phyloP scores from a whole-genome alignment of 2,113 vertebrate species.

The Pelobates fuscus region DNA sequence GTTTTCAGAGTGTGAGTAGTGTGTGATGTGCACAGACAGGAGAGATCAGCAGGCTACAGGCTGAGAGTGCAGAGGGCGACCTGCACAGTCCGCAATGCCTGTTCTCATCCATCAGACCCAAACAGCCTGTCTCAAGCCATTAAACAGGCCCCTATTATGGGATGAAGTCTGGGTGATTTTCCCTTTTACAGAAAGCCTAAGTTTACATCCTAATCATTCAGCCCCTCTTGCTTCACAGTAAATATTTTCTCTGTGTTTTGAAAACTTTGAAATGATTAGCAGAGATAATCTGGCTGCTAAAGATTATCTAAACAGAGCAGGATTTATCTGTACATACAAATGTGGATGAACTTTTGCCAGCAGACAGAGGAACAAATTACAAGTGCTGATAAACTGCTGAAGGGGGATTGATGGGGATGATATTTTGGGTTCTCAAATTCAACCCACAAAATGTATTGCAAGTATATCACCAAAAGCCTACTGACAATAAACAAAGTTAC shows the following conservation, averaged over 20 bases:
- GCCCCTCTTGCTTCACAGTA: slow-evolving; percentile 32
- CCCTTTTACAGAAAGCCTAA: slow-evolving; percentile 6
- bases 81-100: slow-evolving; percentile 12
- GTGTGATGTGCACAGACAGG: slow-evolving; percentile 20
- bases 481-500: too few relatives aligned
- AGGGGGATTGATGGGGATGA: slow-evolving; percentile 13
- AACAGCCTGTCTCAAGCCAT: slow-evolving; percentile 47
- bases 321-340: slow-evolving; percentile 31
- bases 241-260: slow-evolving; percentile 48
- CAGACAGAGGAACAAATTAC: slow-evolving; percentile 26
- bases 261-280: slow-evolving; percentile 48
- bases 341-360: slow-evolving; percentile 27
- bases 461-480: too few relatives aligned
- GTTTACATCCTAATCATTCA: slow-evolving; percentile 16
- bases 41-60: slow-evolving; percentile 21
- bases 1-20: slow-evolving; percentile 29
- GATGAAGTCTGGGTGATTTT: slow-evolving; percentile 18
- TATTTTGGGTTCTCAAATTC: neutral
- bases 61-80: slow-evolving; percentile 11
- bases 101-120: slow-evolving; percentile 39
- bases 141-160: slow-evolving; percentile 43
- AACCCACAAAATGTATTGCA: too few relatives aligned
- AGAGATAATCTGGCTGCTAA: slow-evolving; percentile 39
- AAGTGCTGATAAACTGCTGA: slow-evolving; percentile 18
- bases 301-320: slow-evolving; percentile 46